phyloP scores from a whole-genome alignment of 2,113 vertebrate species.

The Monarcha castaneiventris region DNA sequence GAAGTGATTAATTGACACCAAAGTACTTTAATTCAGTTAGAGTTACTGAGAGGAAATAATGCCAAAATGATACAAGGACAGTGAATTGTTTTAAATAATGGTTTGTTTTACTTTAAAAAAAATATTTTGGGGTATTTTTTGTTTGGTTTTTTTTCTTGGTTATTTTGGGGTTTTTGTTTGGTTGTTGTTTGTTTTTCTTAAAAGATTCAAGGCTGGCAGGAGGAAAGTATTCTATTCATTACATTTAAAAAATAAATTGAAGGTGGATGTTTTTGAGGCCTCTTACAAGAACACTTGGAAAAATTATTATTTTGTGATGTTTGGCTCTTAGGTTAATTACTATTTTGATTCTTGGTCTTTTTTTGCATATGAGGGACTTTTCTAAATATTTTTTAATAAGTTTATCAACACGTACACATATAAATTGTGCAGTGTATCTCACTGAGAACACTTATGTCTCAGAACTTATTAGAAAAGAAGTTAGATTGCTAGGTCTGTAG shows the following conservation, averaged over 20 bases:
- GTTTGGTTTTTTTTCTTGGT: neutral
- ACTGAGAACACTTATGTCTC: neutral
- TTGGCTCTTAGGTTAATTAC: neutral
- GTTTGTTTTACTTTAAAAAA: neutral
- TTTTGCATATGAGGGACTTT: neutral
- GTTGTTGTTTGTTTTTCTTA: neutral
- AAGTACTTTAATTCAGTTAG: neutral
- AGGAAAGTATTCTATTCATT: neutral
- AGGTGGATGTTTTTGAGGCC: neutral
- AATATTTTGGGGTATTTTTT: neutral
- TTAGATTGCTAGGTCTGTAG: neutral
- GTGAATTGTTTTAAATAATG: neutral
- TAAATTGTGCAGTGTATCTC: neutral
- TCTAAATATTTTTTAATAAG: neutral
- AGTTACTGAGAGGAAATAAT: neutral
- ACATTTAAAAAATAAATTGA: neutral
- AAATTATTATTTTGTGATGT: neutral
- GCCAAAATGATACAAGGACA: neutral
- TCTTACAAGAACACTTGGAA: neutral
- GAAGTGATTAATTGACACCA: neutral
- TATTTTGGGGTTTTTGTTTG: neutral
- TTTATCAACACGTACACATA: rapidly evolving
- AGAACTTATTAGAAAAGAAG: neutral
- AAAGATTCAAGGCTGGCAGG: neutral
- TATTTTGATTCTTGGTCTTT: neutral